phyloP scores from a whole-genome alignment of 2,888 invertebrate species.

The Aethes cnicana region DNA sequence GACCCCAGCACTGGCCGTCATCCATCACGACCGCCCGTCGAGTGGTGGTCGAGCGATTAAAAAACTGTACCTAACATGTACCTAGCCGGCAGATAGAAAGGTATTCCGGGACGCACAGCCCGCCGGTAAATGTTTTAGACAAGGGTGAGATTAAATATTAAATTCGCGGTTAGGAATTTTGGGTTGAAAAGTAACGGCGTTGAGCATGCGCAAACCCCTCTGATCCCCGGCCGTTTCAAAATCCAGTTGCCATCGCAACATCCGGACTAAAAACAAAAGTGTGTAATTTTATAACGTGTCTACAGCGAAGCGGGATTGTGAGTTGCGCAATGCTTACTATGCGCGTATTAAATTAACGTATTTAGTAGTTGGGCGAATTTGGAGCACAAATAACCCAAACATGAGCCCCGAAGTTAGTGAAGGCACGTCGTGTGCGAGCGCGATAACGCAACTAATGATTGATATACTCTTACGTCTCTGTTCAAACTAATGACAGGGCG shows the following conservation, averaged over 20 bases:
- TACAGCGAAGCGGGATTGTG: slow-evolving; percentile 43
- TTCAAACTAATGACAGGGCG: slow-evolving; percentile 77
- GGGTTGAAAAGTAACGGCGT: slow-evolving; percentile 71
- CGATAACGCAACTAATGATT: slow-evolving; percentile 78
- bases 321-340: slow-evolving; percentile 37
- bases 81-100: slow-evolving; percentile 49
- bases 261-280: slow-evolving; percentile 65
- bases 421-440: slow-evolving; percentile 63
- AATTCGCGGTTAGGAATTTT: slow-evolving; percentile 79
- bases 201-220: slow-evolving; percentile 61
- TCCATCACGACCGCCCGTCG: slow-evolving; percentile 77
- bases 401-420: slow-evolving; percentile 59
- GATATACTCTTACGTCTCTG: slow-evolving; percentile 75
- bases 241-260: slow-evolving; percentile 65
- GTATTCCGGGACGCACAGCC: slow-evolving; percentile 69
- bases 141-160: slow-evolving; percentile 82
- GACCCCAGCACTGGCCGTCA: slow-evolving; percentile 65
- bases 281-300: slow-evolving; percentile 64
- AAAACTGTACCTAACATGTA: slow-evolving; percentile 71
- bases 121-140: slow-evolving; percentile 78
- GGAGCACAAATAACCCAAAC: slow-evolving; percentile 54
- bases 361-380: slow-evolving; percentile 42
- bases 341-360: slow-evolving; percentile 51
- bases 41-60: slow-evolving; percentile 76
- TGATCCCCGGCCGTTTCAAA: slow-evolving; percentile 57